Base-by-base conservation (phyloP, 1,140 invertebrate species). In the Uloborus diversus region DNA sequence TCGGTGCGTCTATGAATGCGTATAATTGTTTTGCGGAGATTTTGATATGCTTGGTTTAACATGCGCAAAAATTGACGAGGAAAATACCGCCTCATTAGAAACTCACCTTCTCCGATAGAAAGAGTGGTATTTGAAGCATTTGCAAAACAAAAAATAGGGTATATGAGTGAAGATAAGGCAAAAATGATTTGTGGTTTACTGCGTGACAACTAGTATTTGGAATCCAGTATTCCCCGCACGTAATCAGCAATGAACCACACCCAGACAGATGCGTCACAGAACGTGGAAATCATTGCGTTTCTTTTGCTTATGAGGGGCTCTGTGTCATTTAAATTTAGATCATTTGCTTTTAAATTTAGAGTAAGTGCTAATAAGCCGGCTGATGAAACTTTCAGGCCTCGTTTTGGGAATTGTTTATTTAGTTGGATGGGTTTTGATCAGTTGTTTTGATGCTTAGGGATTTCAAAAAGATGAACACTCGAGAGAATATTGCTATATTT, bases 71-170 rank as follows among this genome's bases (percentile, higher is more conserved):
- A 68, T 68, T 51, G 42, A 68, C 30, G 53, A 47, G 28, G 25
- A 14, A 42, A 51, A 68, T 68, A 68, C 30, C 42, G 49, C 23
- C 37, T 68, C 65, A 68, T 68, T 68, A 68, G 65, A 51, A 68
- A 9, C 9, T 20, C 11, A 14, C 14, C 32, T 25, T 23, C 25
- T 25, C 47, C 62, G n/a, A n/a, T n/a, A 42, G 62, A 65, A 65
- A 65, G 30, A 20, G 17, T 65, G 25, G 62, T 33, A 65, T 65
- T 49, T 20, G 62, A n/a, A n/a, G n/a, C 33, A 65, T 37, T 27
- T 25, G 62, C 47, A 65, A 20, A 49, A 49, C 37, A 65, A 65
- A 65, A 65, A 33, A n/a, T n/a, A n/a, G n/a, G n/a, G n/a, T n/a
- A n/a, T n/a, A n/a, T n/a, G n/a, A n/a, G n/a, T n/a, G n/a, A n/a